Conservation (phyloP, 2,888 invertebrate genomes). For the Ophion costatus region DNA sequence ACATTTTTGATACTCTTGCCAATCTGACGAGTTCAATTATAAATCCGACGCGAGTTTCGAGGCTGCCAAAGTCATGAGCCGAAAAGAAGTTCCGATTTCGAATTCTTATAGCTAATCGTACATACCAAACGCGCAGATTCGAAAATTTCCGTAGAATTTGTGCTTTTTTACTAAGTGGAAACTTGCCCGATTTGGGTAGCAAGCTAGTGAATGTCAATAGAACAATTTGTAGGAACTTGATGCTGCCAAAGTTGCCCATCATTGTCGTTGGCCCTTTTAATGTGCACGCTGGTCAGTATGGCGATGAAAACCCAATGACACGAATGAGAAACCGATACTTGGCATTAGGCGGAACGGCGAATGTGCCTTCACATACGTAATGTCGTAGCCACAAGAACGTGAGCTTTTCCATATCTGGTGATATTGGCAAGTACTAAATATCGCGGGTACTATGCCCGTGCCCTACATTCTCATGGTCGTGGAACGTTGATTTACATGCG, state of each 20-base stretch:
- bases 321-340: not conserved
- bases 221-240: too few species aligned
- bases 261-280: too few species aligned
- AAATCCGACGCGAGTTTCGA: not conserved
- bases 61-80: not conserved
- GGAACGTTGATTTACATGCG: conserved; percentile 52
- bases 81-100: too few species aligned
- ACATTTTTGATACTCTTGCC: not conserved
- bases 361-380: not conserved
- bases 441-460: conserved; percentile 62
- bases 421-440: conserved; percentile 73
- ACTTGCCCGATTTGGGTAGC: too few species aligned
- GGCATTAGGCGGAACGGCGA: not conserved
- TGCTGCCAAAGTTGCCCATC: too few species aligned
- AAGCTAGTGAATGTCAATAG: too few species aligned
- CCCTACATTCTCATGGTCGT: conserved; percentile 17
- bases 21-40: not conserved
- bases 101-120: too few species aligned
- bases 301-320: too few species aligned
- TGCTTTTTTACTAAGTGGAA: too few species aligned
- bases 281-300: too few species aligned
- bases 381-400: not conserved
- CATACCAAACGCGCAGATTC: not conserved
- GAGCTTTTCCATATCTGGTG: conserved; percentile 41
- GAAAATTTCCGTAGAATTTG: not conserved